Evolutionary conservation across 2,888 invertebrate genomes (phyloP), one percentile per base, ranked within the genome.

Genomic region (Morpho achilles): DNA sequence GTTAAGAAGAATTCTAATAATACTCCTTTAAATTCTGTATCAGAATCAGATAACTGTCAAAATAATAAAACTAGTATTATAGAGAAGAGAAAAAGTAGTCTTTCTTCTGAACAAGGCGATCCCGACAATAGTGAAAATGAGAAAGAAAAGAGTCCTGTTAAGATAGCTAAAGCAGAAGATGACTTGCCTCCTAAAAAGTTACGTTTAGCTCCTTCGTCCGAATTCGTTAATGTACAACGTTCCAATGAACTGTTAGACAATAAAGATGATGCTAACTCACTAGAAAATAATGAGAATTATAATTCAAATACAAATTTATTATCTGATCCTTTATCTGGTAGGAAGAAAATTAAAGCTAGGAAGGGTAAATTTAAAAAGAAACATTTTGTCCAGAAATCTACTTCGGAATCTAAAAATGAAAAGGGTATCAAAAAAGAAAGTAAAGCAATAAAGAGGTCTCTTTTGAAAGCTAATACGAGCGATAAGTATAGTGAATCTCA

Each of bases 401-500:
- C 66, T 61, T 73, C 71, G 62, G 75, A 70, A 58, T 72, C 70
- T 64, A 77, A 71, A 56, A 73, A 75, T 45, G 75, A 82, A 53
- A 70, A 69, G 44, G 49, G 56, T 64, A 69, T 70, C 61, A 80
- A 77, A 60, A 83, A 79, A 70, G 70, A 69, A 40, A 78, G 72
- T 67, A 87, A 85, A 71, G 82, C 84, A 39, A 77, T 84, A 47
- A 88, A 89, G 67, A 73, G 89, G 61, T 80, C 87, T 32, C 68
- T 88, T 40, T 69, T 84, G 63, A 81, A 84, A 65, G 74, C 79
- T 40, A 80, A 79, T 1, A 67, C 82, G 67, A 83, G 87, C 75
- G 87, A 87, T 68, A 86, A 86, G 68, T 82, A 78, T 60, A 85
- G 83, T 46, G 90, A 91, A 81, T 91, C 88, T 79, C 89, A 89